Conservation (phyloP, 1,140 invertebrate species). For the Coptotermes formosanus region DNA sequence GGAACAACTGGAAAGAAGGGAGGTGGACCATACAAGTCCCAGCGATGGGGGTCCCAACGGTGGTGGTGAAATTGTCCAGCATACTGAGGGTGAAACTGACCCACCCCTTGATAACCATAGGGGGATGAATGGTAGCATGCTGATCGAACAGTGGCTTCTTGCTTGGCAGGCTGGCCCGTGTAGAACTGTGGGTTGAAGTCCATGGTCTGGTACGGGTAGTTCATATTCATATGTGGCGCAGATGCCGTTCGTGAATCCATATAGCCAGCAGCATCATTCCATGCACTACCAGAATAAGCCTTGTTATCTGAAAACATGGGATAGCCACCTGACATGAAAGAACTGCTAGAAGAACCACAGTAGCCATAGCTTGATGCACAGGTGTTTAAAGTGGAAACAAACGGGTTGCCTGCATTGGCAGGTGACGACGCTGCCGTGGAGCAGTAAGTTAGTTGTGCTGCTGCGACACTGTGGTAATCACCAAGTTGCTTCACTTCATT, state of each 20-base stretch:
- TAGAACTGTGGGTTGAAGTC: constrained; percentile 34
- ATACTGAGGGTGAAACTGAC: constrained; percentile 48
- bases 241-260: constrained; percentile 23
- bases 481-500: constrained; percentile 48
- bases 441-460: constrained; percentile 9
- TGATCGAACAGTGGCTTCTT: constrained; percentile 25
- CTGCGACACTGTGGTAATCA: constrained; percentile 42
- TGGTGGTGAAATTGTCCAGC: constrained; percentile 37
- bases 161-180: constrained; percentile 29
- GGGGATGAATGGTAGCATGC: constrained; percentile 35
- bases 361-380: constrained; percentile 34
- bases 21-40: constrained; percentile 42
- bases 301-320: constrained; percentile 30
- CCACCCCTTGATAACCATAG: constrained; percentile 36
- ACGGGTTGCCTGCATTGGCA: constrained; percentile 28
- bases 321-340: constrained; percentile 35
- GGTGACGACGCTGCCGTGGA: constrained; percentile 14
- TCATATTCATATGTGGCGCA: constrained; percentile 11
- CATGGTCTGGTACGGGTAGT: constrained; percentile 31
- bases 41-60: constrained; percentile 45
- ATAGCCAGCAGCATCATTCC: constrained; percentile 32
- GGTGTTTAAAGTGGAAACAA: constrained; percentile 24
- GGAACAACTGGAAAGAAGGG: constrained; percentile 45
- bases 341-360: constrained; percentile 31
- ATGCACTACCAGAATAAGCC: constrained; percentile 21